Conservation (phyloP, 2,113 vertebrate species). For the Scomber japonicus region DNA sequence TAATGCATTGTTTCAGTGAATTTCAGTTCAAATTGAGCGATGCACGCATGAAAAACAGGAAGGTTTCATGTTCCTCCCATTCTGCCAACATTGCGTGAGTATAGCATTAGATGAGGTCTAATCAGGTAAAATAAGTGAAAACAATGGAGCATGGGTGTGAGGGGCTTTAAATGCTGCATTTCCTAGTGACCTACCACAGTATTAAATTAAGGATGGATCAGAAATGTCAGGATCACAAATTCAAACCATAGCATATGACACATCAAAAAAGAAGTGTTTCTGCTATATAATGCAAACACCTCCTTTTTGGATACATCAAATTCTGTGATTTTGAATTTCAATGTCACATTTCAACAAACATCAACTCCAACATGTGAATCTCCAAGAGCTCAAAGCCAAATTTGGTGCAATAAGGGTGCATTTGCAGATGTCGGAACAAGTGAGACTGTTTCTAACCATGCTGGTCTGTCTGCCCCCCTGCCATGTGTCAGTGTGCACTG, state of each 20-base stretch:
- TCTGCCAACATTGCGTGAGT: not conserved
- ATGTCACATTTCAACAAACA: not conserved
- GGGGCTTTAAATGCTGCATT: not conserved
- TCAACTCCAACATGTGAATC: not conserved
- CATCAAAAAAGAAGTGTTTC: not conserved
- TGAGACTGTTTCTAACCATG: not conserved
- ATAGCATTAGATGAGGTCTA: not conserved
- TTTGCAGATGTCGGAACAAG: not conserved
- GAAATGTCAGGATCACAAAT: slow-evolving; percentile 21
- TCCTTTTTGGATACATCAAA: too few species aligned
- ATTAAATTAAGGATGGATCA: slow-evolving; percentile 10
- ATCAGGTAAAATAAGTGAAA: not conserved
- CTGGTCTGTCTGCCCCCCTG: slow-evolving; percentile 2
- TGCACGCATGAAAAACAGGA: too few species aligned
- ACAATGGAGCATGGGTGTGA: slow-evolving; percentile 5
- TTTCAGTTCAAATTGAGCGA: too few species aligned
- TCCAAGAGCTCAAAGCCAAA: not conserved
- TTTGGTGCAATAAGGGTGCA: not conserved
- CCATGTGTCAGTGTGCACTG: slow-evolving; percentile 27
- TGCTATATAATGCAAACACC: too few species aligned
- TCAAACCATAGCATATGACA: slow-evolving; percentile 6
- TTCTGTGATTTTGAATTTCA: too few species aligned
- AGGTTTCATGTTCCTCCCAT: not conserved
- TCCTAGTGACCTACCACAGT: not conserved
- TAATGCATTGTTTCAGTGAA: not conserved